Evolutionary conservation across 1,140 invertebrate genomes (phyloP).

Genomic region (Steinernema khuongi): DNA sequence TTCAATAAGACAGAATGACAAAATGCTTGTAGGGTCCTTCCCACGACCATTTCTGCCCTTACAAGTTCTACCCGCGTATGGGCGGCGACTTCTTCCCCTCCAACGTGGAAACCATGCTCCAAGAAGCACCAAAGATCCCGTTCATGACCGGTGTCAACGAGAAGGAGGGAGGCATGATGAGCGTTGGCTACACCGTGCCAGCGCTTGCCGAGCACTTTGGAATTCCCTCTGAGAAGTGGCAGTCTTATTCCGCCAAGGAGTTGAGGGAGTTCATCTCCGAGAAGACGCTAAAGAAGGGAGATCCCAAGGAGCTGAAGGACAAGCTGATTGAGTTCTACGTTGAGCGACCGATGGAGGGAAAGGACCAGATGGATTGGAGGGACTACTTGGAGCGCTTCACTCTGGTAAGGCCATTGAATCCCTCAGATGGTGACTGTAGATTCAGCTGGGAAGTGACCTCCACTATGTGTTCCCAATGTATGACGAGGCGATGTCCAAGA

Average conservation of each 20-base stretch:
- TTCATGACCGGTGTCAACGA: neutral
- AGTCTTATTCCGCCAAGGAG: neutral
- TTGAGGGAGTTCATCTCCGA: neutral
- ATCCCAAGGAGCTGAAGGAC: neutral
- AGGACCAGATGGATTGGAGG: neutral
- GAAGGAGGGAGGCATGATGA: neutral
- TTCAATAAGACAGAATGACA: too few relatives aligned
- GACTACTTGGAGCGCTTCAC: neutral
- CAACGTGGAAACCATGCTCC: neutral
- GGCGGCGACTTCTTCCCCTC: neutral
- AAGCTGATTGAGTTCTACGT: neutral
- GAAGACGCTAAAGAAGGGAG: neutral
- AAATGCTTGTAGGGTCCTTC: neutral
- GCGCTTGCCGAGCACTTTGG: neutral
- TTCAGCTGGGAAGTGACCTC: neutral
- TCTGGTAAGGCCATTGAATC: too few relatives aligned
- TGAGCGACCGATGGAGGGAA: neutral
- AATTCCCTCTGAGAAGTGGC: neutral
- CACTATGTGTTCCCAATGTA: constrained; percentile 1
- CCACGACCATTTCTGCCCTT: neutral
- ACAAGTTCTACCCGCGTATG: neutral
- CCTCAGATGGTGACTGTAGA: too few relatives aligned
- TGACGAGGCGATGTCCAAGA: neutral
- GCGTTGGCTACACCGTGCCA: neutral
- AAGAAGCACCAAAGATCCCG: neutral